Conservation (phyloP, 2,797 vertebrate genomes). For the Amblyopsis hoosieri region DNA sequence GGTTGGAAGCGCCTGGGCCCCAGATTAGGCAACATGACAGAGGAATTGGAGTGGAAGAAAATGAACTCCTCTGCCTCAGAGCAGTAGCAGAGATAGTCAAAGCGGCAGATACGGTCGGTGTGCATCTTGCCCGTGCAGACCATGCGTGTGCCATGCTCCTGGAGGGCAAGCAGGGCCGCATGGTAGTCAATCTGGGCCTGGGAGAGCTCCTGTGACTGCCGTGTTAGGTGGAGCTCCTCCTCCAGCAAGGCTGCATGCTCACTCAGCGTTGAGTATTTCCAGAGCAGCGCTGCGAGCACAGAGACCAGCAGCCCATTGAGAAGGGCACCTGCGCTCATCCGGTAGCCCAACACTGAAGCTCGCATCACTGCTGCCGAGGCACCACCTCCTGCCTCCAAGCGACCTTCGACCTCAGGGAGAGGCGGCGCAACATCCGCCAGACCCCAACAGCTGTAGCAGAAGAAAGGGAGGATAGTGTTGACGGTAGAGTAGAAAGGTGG, state of each 20-base stretch:
- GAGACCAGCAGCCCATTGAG: conserved; percentile 94
- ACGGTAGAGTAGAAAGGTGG: background rate
- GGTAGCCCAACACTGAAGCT: conserved; percentile 72
- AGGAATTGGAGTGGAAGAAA: conserved; percentile 94
- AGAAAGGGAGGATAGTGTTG: conserved; percentile 36
- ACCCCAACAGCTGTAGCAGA: conserved; percentile 9
- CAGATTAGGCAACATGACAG: conserved; percentile 93
- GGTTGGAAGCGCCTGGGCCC: conserved; percentile 95
- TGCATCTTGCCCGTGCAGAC: conserved; percentile 97
- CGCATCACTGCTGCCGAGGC: conserved; percentile 74
- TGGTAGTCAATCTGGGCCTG: conserved; percentile 89
- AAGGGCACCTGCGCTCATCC: conserved; percentile 91
- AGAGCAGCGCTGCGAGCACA: conserved; percentile 90
- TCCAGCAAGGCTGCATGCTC: conserved; percentile 87
- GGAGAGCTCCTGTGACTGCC: conserved; percentile 84
- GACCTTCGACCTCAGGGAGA: conserved; percentile 38
- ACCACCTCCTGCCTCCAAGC: conserved; percentile 55
- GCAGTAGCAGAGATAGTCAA: conserved; percentile 95
- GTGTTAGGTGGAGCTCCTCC: conserved; percentile 86
- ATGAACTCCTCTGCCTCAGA: conserved; percentile 93
- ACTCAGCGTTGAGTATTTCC: conserved; percentile 89
- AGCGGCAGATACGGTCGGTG: conserved; percentile 95
- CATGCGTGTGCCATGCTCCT: conserved; percentile 93
- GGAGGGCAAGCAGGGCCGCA: conserved; percentile 85
- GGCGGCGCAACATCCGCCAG: conserved; percentile 45